Percentiles rank a stretch among this genome's conserved stretches.
phyloP scores from a whole-genome alignment of 2,797 vertebrate species.

The Xiphophorus birchmanni region DNA sequence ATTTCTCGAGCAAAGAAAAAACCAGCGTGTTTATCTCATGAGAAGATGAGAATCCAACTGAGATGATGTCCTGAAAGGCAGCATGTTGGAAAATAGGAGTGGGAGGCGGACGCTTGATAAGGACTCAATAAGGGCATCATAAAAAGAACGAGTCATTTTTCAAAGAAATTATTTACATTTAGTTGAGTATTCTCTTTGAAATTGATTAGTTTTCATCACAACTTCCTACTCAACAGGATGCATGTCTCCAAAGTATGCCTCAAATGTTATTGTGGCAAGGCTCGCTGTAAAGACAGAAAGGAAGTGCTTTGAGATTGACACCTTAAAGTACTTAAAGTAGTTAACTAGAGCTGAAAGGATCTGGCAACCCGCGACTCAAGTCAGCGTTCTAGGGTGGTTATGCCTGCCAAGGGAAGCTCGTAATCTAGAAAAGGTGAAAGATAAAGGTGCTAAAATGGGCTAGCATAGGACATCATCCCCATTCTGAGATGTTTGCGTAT shows the following conservation, averaged over 20 bases:
- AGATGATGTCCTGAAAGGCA: slow-evolving; percentile 10
- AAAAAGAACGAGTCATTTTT: slow-evolving; percentile 56
- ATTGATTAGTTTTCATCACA: neutral
- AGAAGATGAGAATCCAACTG: slow-evolving; percentile 56
- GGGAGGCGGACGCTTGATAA: slow-evolving; percentile 62
- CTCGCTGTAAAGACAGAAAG: slow-evolving; percentile 1
- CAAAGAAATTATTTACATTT: slow-evolving; percentile 6
- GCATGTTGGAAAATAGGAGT: slow-evolving; percentile 57
- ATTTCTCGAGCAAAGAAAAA: slow-evolving; percentile 67
- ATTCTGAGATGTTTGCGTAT: slow-evolving; percentile 45
- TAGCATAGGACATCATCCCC: slow-evolving; percentile 38
- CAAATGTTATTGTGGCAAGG: neutral
- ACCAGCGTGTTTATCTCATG: slow-evolving; percentile 71
- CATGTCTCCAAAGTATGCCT: neutral
- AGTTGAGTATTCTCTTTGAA: neutral
- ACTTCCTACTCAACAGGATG: slow-evolving; percentile 3
- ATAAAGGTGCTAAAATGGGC: slow-evolving; percentile 50
- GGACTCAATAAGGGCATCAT: slow-evolving; percentile 50
- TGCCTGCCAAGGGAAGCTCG: slow-evolving; percentile 53
- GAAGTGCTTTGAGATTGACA: slow-evolving; percentile 28
- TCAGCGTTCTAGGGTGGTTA: slow-evolving; percentile 50
- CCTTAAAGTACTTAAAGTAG: slow-evolving; percentile 44
- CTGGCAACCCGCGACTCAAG: slow-evolving; percentile 44
- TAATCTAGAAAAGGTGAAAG: slow-evolving; percentile 53
- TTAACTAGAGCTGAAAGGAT: slow-evolving; percentile 37